Percentiles rank a stretch among this genome's conserved stretches.
These are phyloP conservation scores for Halcyon chelicuti DNA, from an alignment of 2,797 vertebrate genomes.

Conservation along the genomic window DNA sequence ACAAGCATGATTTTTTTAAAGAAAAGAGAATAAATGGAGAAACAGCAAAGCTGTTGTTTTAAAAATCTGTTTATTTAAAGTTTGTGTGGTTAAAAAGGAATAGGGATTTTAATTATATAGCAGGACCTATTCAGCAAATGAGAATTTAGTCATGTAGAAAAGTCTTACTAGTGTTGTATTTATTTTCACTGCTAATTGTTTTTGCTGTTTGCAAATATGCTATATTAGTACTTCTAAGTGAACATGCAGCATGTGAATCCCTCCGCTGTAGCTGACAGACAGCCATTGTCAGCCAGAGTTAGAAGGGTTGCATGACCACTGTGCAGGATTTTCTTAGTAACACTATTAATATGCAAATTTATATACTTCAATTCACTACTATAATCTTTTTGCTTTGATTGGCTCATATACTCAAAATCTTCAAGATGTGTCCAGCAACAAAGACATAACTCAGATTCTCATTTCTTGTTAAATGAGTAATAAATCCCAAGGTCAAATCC, in stretches of 20 bases:
- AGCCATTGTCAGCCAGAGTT: neutral
- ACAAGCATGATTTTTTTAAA: neutral
- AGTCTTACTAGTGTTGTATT: neutral
- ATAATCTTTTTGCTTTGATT: slow-evolving; percentile 33
- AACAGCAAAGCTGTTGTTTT: neutral
- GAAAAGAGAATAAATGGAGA: neutral
- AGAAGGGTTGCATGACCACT: neutral
- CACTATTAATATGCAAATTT: slow-evolving; percentile 35
- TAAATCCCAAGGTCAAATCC: slow-evolving; percentile 47
- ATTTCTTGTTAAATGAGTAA: slow-evolving; percentile 28
- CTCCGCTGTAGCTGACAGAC: neutral
- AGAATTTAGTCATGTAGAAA: neutral
- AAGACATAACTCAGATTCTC: neutral
- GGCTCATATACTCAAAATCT: neutral
- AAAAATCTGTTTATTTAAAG: neutral
- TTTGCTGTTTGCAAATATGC: neutral
- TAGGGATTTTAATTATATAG: neutral
- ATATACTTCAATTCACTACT: neutral
- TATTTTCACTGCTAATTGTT: neutral
- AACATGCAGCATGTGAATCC: neutral
- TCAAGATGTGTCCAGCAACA: slow-evolving; percentile 13
- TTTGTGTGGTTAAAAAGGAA: neutral
- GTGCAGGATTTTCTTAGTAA: neutral
- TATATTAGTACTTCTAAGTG: neutral
- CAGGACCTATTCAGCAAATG: neutral